Evolutionary conservation across 2,113 vertebrate genomes (phyloP).

Genomic region (chimpanzee (Pan troglodytes)): NHGRI_mPanTro3-v2.1_pri NC_072401.2:173155501-173156000

Average conservation of each 20-base stretch:
- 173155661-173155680: background rate
- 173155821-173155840: background rate
- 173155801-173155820: background rate
- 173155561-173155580: too few species aligned
- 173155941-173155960: background rate
- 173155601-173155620: too few species aligned
- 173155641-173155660: too few species aligned
- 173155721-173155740: background rate
- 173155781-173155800: background rate
- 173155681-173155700: background rate
- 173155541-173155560: too few species aligned
- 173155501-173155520: background rate
- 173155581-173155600: too few species aligned
- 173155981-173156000: background rate
- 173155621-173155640: too few species aligned
- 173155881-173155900: background rate
- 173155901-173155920: background rate
- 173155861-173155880: background rate
- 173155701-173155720: background rate
- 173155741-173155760: background rate
- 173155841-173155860: background rate
- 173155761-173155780: background rate
- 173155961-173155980: background rate
- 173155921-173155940: background rate
- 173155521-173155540: background rate